phyloP scores from a whole-genome alignment of 1,140 invertebrate species.

The Caerostris extrusa region DNA sequence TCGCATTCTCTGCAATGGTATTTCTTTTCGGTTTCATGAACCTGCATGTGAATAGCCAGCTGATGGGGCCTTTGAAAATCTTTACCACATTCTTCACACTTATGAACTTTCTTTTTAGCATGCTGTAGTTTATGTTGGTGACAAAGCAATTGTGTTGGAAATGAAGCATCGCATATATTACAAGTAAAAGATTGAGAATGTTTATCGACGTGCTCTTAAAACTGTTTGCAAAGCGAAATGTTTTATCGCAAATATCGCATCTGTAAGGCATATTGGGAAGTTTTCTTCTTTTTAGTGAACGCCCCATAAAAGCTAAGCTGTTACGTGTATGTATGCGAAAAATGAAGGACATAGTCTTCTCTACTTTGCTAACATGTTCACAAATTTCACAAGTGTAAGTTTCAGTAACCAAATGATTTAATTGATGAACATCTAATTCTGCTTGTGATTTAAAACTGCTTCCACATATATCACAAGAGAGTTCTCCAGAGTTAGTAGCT shows the following conservation, averaged over 20 bases:
- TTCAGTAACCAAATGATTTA: slow-evolving; percentile 33
- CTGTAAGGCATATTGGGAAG: not conserved
- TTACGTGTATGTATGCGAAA: not conserved
- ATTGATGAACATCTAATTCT: slow-evolving; percentile 47
- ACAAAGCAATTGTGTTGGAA: slow-evolving; percentile 31
- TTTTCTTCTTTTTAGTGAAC: slow-evolving; percentile 11
- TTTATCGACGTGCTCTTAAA: slow-evolving; percentile 32
- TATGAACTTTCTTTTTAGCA: slow-evolving; percentile 41
- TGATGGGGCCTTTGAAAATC: slow-evolving; percentile 54
- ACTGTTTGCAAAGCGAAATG: slow-evolving; percentile 25
- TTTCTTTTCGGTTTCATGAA: slow-evolving; percentile 30
- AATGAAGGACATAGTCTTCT: slow-evolving; percentile 51
- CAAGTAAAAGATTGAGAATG: slow-evolving; percentile 19
- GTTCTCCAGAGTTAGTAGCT: not conserved
- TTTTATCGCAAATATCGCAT: slow-evolving; percentile 38
- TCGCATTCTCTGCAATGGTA: slow-evolving; percentile 42
- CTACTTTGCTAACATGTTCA: slow-evolving; percentile 32
- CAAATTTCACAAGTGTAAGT: slow-evolving; percentile 48
- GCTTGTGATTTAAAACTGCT: slow-evolving; percentile 34
- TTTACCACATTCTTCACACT: slow-evolving; percentile 46
- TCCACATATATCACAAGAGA: slow-evolving; percentile 55
- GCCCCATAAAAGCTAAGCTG: not conserved
- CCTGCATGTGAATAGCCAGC: not conserved
- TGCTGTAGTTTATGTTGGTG: slow-evolving; percentile 66
- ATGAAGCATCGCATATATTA: slow-evolving; percentile 41